These are phyloP conservation scores for Athrips mouffetella DNA, from an alignment of 2,888 invertebrate species.

Conservation along the genomic window DNA sequence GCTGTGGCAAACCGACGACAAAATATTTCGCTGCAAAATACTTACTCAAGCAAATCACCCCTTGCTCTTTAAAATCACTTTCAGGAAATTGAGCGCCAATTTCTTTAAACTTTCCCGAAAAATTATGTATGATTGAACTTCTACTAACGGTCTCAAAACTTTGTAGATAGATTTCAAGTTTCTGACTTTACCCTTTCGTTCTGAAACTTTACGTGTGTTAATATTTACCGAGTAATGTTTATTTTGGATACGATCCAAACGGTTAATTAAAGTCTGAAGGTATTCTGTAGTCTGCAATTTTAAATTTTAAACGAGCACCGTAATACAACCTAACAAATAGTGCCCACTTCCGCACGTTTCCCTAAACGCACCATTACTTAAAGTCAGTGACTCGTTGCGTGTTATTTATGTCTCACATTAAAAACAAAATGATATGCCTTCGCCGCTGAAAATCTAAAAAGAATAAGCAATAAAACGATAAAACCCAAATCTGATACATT, in stretches of 20 bases:
- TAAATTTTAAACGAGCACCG: slow-evolving; percentile 23
- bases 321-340: slow-evolving; percentile 47
- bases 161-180: slow-evolving; percentile 22
- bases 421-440: slow-evolving; percentile 78
- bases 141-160: slow-evolving; percentile 17
- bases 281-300: slow-evolving; percentile 23
- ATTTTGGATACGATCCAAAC: slow-evolving; percentile 27
- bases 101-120: slow-evolving; percentile 41
- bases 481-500: slow-evolving; percentile 79
- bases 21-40: slow-evolving; percentile 74
- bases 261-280: slow-evolving; percentile 33
- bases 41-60: slow-evolving; percentile 69
- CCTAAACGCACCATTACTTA: slow-evolving; percentile 67
- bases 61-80: slow-evolving; percentile 68
- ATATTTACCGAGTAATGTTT: slow-evolving; percentile 6
- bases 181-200: slow-evolving; percentile 1
- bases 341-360: slow-evolving; percentile 62
- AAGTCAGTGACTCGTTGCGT: slow-evolving; percentile 64
- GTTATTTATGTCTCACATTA: slow-evolving; percentile 75
- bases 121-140: slow-evolving; percentile 41
- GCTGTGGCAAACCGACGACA: slow-evolving; percentile 70
- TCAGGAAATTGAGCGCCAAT: slow-evolving; percentile 60
- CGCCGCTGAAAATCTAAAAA: slow-evolving; percentile 78
- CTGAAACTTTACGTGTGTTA: neutral
- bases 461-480: slow-evolving; percentile 79